Percentiles rank a stretch among this genome's conserved stretches.
Evolutionary conservation across 2,797 vertebrate genomes (phyloP).

Genomic region (Aldrovandia affinis): DNA sequence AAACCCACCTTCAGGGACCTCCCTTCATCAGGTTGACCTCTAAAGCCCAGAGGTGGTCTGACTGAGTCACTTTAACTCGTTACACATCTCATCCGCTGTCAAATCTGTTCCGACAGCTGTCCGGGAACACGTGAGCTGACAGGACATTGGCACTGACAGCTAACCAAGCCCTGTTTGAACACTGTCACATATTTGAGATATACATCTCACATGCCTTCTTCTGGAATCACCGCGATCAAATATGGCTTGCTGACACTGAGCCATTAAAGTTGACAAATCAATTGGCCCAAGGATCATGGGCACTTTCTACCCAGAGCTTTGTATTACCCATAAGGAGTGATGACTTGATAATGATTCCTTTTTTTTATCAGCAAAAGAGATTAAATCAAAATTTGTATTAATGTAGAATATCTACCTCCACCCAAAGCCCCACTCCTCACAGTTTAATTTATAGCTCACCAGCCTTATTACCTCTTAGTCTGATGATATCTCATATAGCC

Average conservation of each 20-base stretch:
- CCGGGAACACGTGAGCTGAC: background rate
- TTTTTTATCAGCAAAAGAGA: background rate
- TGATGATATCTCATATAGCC: background rate
- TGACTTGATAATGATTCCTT: background rate
- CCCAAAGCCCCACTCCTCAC: background rate
- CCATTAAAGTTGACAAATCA: no score
- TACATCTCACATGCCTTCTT: background rate
- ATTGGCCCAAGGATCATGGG: background rate
- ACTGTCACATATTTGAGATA: background rate
- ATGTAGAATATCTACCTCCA: background rate
- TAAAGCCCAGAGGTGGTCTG: background rate
- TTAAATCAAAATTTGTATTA: background rate
- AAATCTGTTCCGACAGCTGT: background rate
- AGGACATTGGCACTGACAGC: background rate
- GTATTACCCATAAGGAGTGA: background rate
- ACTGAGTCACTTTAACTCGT: slow-evolving; percentile 8
- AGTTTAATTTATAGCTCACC: background rate
- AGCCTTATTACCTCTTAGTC: background rate
- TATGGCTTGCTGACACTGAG: background rate
- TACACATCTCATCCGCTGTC: background rate
- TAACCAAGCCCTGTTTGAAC: background rate
- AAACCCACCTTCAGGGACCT: background rate
- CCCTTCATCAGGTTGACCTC: slow-evolving; percentile 8
- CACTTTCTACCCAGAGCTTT: background rate
- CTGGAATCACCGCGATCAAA: background rate